Base-by-base conservation (phyloP, 2,113 vertebrate species). In the Cyprinodon tularosa region DNA sequence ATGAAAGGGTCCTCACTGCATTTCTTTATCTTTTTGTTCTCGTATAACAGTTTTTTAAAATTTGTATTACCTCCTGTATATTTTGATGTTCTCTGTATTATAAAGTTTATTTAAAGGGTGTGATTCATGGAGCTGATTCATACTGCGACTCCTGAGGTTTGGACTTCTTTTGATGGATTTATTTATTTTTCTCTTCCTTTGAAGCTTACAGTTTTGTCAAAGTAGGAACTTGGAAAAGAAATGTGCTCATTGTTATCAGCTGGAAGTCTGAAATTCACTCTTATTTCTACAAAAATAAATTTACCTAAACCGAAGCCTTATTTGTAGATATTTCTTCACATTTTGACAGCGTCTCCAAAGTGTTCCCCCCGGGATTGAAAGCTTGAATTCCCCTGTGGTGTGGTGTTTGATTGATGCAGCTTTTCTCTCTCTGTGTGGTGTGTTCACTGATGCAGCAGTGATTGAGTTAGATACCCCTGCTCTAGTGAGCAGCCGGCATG, bases 391-490 rank as follows among this genome's bases (percentile, higher is more conserved):
- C 79, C 50, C 83, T 11, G 84, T 68, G 71, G 79, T 4, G 40
- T 59, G 71, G 69, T 62, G 76, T 89, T 82, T 92, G 87, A 91
- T 90, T 86, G 87, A 91, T 91, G 83, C 80, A 72, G 80, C 80
- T 63, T 74, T 67, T 81, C 80, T 76, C 71, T 48, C 0, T 84
- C 85, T 70, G 48, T 76, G 75, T 70, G 70, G 83, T 82, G 85
- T 89, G 86, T 80, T 87, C 87, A 86, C 81, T 81, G 87, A 81
- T 84, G 89, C 83, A 47, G 69, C 12, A 74, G 86, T 83, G 76
- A 90, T 91, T 78, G 87, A 88, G 80, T 85, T 79, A 85, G 83
- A 86, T 81, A 86, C 74, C 77, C 82, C 84, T 81, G 82, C 84
- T 70, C 80, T 68, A 74, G 83, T 76, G 77, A 89, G 86, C 88